Conservation (phyloP, 2,797 vertebrate genomes). For the Psittacula echo region DNA sequence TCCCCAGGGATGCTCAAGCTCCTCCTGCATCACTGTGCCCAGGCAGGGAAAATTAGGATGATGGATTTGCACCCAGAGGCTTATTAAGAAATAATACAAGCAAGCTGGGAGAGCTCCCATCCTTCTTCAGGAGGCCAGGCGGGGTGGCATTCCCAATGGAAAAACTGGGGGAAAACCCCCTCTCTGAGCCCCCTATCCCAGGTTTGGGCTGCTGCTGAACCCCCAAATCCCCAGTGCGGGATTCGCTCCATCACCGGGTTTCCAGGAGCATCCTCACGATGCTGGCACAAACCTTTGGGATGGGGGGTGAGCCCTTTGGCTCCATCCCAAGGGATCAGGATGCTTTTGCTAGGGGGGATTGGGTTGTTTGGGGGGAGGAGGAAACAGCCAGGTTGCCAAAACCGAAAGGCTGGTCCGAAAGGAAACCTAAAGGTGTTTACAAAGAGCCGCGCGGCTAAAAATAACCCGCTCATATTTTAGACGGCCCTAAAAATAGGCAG, state of each 20-base stretch:
- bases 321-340: background rate
- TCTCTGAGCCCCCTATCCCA: background rate
- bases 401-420: background rate
- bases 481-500: constrained; percentile 73
- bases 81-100: background rate
- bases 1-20: background rate
- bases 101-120: background rate
- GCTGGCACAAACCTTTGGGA: background rate
- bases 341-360: background rate
- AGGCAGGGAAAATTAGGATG: background rate
- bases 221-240: rapidly evolving
- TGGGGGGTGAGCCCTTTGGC: background rate
- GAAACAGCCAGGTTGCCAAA: background rate
- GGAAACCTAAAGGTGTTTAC: constrained; percentile 64
- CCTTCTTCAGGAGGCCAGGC: background rate
- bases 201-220: background rate
- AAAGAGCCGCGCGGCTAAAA: constrained; percentile 68
- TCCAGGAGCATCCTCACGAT: rapidly evolving
- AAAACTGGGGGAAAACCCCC: background rate
- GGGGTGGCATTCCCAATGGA: background rate
- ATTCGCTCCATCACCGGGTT: background rate
- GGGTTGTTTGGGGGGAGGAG: background rate
- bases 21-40: background rate
- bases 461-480: constrained; percentile 65
- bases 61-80: background rate